Conservation (phyloP, 2,888 invertebrate genomes). For the Drosophila planitibia region DNA sequence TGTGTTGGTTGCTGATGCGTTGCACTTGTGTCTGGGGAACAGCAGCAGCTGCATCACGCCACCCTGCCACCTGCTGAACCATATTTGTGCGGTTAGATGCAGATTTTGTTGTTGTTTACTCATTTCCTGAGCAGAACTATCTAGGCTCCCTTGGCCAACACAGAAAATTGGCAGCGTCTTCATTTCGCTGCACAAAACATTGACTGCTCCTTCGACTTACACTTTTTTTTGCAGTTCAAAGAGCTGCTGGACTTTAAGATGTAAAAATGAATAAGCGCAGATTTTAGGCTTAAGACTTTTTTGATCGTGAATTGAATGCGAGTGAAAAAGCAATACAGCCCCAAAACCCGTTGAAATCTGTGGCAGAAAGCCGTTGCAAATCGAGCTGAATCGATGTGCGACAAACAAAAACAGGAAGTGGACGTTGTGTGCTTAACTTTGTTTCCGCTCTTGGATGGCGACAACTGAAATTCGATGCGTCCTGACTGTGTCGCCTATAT, state of each 20-base stretch:
- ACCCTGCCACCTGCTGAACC: slow-evolving; percentile 9
- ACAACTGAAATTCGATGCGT: slow-evolving; percentile 73
- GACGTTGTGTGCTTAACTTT: slow-evolving; percentile 77
- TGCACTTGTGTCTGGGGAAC: slow-evolving; percentile 40
- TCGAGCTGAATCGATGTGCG: slow-evolving; percentile 70
- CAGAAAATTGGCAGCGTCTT: slow-evolving; percentile 30
- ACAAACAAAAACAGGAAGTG: slow-evolving; percentile 80
- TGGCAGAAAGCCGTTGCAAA: slow-evolving; percentile 73
- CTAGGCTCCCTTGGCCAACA: not conserved
- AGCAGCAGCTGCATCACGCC: slow-evolving; percentile 4
- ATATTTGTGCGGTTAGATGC: slow-evolving; percentile 42
- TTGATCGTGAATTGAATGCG: slow-evolving; percentile 3
- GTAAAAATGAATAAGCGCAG: slow-evolving; percentile 4
- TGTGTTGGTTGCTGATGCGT: slow-evolving; percentile 50
- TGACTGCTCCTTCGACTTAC: slow-evolving; percentile 60
- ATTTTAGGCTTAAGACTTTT: slow-evolving; percentile 19
- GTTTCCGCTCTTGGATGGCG: slow-evolving; percentile 63
- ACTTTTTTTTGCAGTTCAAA: slow-evolving; percentile 54
- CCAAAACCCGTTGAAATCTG: slow-evolving; percentile 60
- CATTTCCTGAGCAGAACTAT: slow-evolving; percentile 28
- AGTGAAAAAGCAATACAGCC: slow-evolving; percentile 7
- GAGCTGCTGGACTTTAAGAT: slow-evolving; percentile 28
- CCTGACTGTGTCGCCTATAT: slow-evolving; percentile 5
- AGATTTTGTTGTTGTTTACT: slow-evolving; percentile 48
- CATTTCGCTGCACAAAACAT: slow-evolving; percentile 29